These are phyloP conservation scores for Leptopterna dolabrata DNA, from an alignment of 2,888 invertebrate genomes.

Conservation along the genomic window DNA sequence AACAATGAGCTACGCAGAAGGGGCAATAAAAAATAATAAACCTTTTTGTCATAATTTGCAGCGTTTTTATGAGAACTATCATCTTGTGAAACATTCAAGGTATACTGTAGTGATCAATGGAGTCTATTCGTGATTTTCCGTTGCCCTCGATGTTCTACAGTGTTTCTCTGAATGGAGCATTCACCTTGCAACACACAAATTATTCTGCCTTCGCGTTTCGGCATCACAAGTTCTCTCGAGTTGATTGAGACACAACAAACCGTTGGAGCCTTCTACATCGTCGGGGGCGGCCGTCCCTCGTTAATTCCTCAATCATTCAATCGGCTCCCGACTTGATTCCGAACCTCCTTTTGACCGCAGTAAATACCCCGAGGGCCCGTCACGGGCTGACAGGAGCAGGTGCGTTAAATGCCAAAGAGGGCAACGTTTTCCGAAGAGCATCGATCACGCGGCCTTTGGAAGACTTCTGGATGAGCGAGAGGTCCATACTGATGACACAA, in stretches of 20 bases:
- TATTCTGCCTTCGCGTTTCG: not conserved
- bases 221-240: too few species aligned
- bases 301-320: not conserved
- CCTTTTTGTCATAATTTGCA: too few species aligned
- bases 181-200: not conserved
- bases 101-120: too few species aligned
- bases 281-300: not conserved
- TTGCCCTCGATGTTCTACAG: not conserved
- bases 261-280: not conserved
- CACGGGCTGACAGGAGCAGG: conserved; percentile 9
- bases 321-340: not conserved
- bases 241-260: too few species aligned
- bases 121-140: too few species aligned
- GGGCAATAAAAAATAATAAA: too few species aligned
- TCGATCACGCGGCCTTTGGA: not conserved
- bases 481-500: not conserved
- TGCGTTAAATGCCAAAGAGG: conserved; percentile 16
- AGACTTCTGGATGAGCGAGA: not conserved
- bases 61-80: too few species aligned
- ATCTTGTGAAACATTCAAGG: too few species aligned
- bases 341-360: not conserved
- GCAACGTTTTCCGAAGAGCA: not conserved
- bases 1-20: too few species aligned
- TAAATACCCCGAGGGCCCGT: not conserved
- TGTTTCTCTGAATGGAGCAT: not conserved